phyloP scores from a whole-genome alignment of 2,113 vertebrate species.

The Saccopteryx bilineata region DNA sequence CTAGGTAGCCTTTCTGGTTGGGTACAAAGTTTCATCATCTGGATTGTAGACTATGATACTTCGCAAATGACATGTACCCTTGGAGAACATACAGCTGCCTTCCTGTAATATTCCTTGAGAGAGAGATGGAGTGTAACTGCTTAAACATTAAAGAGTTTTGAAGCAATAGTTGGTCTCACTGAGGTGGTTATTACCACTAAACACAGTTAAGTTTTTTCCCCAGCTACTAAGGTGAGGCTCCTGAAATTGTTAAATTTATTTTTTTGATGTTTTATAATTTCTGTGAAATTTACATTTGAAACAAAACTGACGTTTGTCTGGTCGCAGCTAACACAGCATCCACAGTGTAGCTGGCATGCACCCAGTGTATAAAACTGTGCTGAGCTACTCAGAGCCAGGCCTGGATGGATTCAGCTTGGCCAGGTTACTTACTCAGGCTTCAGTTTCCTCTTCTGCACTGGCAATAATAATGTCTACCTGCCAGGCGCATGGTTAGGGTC shows the following conservation, averaged over 20 bases:
- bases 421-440: neutral
- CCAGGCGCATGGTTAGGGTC: too few relatives aligned
- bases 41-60: constrained; percentile 74
- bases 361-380: neutral
- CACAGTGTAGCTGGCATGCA: too few relatives aligned
- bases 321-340: neutral
- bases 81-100: constrained; percentile 72
- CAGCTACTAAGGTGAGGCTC: neutral
- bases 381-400: neutral
- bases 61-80: constrained; percentile 66
- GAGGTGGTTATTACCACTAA: constrained; percentile 60
- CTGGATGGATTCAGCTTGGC: neutral
- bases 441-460: neutral
- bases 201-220: neutral
- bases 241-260: neutral
- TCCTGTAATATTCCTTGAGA: constrained; percentile 67
- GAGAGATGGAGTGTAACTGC: constrained; percentile 65
- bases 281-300: constrained; percentile 4
- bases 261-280: neutral
- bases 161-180: constrained; percentile 37
- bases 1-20: constrained; percentile 75
- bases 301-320: neutral
- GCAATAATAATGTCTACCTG: neutral
- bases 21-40: constrained; percentile 79
- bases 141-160: constrained; percentile 36